Base-by-base conservation (phyloP, 2,113 vertebrate species). In the Sula dactylatra region DNA sequence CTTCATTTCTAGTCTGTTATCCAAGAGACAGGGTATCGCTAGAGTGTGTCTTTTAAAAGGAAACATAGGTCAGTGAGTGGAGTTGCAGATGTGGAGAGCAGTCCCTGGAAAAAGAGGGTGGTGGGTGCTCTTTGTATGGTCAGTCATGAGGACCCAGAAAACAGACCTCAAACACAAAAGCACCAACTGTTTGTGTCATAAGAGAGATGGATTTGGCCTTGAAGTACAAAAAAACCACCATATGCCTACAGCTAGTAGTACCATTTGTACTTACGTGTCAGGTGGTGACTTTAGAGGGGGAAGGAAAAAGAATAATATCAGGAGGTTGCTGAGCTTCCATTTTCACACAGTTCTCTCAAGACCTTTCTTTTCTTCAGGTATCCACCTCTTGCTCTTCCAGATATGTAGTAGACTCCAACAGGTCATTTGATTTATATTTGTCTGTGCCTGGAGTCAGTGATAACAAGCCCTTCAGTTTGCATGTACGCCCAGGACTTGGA, bases 1-100 rank as follows among this genome's bases (percentile, higher is more conserved):
- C 79, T 85, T 95, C 73, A 87, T 94, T 96, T 88, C 62, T 93
- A 61, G 44, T 80, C 66, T 64, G 36, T 93, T 94, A 82, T 90
- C 65, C 70, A 86, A 90, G 84, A 73, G 44, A 11, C 36, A n/a
- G 40, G 16, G 36, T 94, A 87, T 90, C 84, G 62, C 34, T 65
- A n/a, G 78, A 84, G 58, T 56, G 22, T 72, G 31, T 56, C 54
- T 79, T 93, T 93, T 90, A 76, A 93, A 76, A 83, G 20, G 78
- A 94, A 94, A 36, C 49, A 50, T 5, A 67, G 82, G 73, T 61
- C 15, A 69, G 50, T 10, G n/a, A 71, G 55, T 59, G 67, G 89
- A 84, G 36, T 69, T 91, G 69, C 70, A 95, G 78, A 82, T 90
- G 82, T 22, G 16, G 61, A 93, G 56, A 76, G 5, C 52, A 76